Evolutionary conservation across 37 sponge, comb jelly and placozoan species (phyloP), one percentile per base, ranked within the genome.

Genomic region (Aplysina aerophoba): DNA sequence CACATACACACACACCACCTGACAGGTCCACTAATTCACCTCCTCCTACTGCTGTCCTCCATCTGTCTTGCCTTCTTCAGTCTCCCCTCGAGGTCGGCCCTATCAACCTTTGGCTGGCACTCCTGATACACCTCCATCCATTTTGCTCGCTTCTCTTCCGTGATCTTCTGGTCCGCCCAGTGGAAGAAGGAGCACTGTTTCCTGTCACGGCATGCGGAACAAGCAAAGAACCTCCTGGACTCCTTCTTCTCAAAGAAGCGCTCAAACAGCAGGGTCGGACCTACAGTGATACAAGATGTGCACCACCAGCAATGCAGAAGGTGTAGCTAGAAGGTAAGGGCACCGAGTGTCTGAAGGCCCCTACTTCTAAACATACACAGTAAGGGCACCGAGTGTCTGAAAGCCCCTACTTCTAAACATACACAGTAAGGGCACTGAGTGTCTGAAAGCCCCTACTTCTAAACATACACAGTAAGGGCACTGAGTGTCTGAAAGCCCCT

Each of bases 221-320:
- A 97, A 21, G 96, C 98, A 80, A 73, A 97, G 74, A 95, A 97
- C 66, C 79, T 80, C 58, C 97, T 86, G 22, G 87, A 55, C 62
- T 89, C 82, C 58, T 86, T 81, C 41, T 89, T 78, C 11, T 80
- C 84, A 71, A 94, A 96, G 84, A 75, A 97, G 17, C 98, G 71
- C 55, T 85, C 84, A 77, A 95, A 97, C 75, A 97, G 59, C 58
- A 97, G 59, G 2, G 96, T 93, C 65, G 98, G 98, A 11, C 97
- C 97, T 93, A 33, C n/a, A 75, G 56, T 14, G 35, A 53, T 30
- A 53, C n/a, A n/a, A n/a, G n/a, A n/a, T 44, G 27, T 12, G 41
- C 38, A 34, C 25, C 79, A 64, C 8, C 28, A 31, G 66, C 25
- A 25, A 25, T 44, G 8, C 50, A 44, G n/a, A n/a, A n/a, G n/a